Base-by-base conservation (phyloP, 2,113 vertebrate species). In the Oplegnathus fasciatus region DNA sequence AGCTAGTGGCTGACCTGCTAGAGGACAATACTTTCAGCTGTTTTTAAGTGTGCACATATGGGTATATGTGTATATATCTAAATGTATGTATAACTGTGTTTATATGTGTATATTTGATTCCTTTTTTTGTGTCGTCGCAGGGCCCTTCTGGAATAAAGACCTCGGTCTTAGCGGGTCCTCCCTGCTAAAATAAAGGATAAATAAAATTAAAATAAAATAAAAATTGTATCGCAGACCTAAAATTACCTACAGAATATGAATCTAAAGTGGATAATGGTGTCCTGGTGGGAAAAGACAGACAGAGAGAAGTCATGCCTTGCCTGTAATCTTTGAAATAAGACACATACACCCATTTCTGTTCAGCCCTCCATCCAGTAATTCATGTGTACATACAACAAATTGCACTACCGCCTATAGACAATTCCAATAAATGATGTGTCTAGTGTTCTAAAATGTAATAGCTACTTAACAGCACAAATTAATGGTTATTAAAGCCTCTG, bases 291-390 rank as follows among this genome's bases (percentile, higher is more conserved):
- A 77, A 76, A 50, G 42, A 61, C 9, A 44, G 48, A 8, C 14
- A 26, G 32, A 37, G 1, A 30, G 11, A 32, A 40, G 8, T 77
- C n/a, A 55, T 66, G 48, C 11, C 22, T 9, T 42, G 52, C 28
- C 22, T 55, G 10, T 74, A 55, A 48, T 70, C 14, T 58, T 66
- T 66, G 5, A 76, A 62, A 69, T 44, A 52, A 76, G 13, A 17
- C 32, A 46, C 32, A 34, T 20, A 37, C 18, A 57, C 7, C 8
- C 0, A 18, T 74, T 72, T 18, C 9, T 78, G 22, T 18, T 22
- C 30, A 54, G 13, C 30, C 28, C 55, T 32, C 44, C 24, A 57
- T 18, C n/a, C 22, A 66, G 52, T 82, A 55, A 73, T 26, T 61
- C 5, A 46, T 42, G 40, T 40, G 20, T 17, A 52, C 20, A 34